Evolutionary conservation across 2,888 invertebrate species (phyloP).

Genomic region (Spilarctia lutea): DNA sequence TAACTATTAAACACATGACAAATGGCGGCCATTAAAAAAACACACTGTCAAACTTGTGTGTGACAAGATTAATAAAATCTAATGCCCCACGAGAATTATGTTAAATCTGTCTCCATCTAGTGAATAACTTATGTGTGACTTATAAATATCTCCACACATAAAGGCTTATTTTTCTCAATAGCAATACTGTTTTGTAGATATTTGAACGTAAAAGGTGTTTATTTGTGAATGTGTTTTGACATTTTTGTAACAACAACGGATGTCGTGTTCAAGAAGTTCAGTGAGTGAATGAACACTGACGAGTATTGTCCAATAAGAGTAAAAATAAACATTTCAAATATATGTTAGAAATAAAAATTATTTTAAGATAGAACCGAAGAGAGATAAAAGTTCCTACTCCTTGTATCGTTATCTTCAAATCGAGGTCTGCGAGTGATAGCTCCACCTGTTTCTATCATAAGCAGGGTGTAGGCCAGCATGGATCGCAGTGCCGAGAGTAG

Average conservation of each 20-base stretch:
- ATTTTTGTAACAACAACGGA: conserved; percentile 44
- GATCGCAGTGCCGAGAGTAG: no score
- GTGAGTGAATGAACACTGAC: conserved; percentile 41
- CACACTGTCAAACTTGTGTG: conserved; percentile 41
- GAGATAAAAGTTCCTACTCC: no score
- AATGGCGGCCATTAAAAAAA: conserved; percentile 44
- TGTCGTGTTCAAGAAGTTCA: conserved; percentile 32
- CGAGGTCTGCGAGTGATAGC: no score
- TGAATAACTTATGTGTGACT: conserved; percentile 21
- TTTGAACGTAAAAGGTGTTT: conserved; percentile 33
- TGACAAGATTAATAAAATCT: conserved; percentile 48
- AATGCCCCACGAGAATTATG: conserved; percentile 28
- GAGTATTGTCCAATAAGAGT: conserved; percentile 32
- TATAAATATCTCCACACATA: conserved; percentile 37
- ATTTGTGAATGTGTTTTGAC: conserved; percentile 40
- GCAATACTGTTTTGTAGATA: conserved; percentile 27
- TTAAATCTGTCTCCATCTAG: conserved; percentile 44
- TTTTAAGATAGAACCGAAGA: no score
- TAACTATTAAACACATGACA: conserved; percentile 43
- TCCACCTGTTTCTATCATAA: no score
- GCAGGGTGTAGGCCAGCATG: no score
- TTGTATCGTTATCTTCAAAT: no score
- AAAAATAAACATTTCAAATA: not conserved
- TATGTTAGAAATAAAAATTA: no score
- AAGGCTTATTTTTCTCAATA: conserved; percentile 32